Base-by-base conservation (phyloP, 1,140 invertebrate species). In the Drosophila paulistorum region DNA sequence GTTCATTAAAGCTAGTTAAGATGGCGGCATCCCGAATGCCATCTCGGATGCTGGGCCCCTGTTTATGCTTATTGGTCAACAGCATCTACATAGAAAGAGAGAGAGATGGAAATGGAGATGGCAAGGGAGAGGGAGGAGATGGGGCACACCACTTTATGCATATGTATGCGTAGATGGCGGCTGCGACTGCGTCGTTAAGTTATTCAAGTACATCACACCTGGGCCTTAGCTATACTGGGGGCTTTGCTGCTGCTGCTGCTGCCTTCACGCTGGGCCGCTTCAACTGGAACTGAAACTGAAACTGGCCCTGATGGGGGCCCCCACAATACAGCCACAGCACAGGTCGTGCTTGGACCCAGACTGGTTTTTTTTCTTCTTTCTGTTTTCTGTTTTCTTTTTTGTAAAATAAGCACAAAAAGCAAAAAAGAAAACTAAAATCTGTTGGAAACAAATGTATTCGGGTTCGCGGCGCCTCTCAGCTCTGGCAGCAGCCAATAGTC, bases 201-300 rank as follows among this genome's bases (percentile, higher is more conserved):
- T 89, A 89, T 89, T 90, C 84, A 83, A 90, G 84, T 89, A 89
- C 84, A 90, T 89, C 84, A 89, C 84, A 89, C 84, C 84, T 89
- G 84, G 84, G 77, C 68, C 78, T n/a, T 51, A 62, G 65, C 73
- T 51, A 59, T 65, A 30, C 30, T 30, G 6, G 55, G 63, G 65
- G 63, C 62, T 41, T 67, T 65, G 42, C 63, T 60, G 26, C 66
- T 26, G 23, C 66, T 58, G 41, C 33, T 20, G 45, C 67, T 45
- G 45, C 45, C 45, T 51, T 51, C 45, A 51, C 17, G 45, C 45
- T 51, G 45, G 45, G 45, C 45, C 10, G 61, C 66, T 51, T 48
- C 42, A 62, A 45, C 64, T 59, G 3, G 30, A 39, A 13, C 54
- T 51, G 45, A 39, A 73, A 73, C 71, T 75, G 72, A 39, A 73